phyloP scores from a whole-genome alignment of 2,888 invertebrate genomes.

The Griposia aprilina region DNA sequence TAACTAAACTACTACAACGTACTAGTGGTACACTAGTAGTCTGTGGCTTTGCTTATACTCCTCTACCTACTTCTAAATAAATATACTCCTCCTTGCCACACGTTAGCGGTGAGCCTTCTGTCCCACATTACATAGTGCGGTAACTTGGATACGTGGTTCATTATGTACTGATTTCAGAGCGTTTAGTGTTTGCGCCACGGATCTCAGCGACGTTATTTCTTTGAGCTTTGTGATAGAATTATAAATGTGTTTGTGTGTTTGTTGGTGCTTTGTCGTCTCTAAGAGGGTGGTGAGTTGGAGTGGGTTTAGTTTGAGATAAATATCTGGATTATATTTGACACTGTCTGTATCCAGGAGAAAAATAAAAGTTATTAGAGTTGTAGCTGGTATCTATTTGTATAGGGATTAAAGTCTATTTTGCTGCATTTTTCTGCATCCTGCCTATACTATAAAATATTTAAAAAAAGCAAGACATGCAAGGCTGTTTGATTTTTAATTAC shows the following conservation, averaged over 20 bases:
- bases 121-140: slow-evolving; percentile 48
- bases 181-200: slow-evolving; percentile 75
- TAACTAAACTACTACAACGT: background rate
- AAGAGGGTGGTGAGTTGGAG: slow-evolving; percentile 30
- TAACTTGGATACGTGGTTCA: slow-evolving; percentile 80
- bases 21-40: no score
- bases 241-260: slow-evolving; percentile 57
- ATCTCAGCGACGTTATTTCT: slow-evolving; percentile 56
- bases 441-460: background rate
- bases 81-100: background rate
- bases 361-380: background rate
- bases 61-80: background rate
- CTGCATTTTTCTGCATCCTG: background rate
- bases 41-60: background rate
- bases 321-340: slow-evolving; percentile 6
- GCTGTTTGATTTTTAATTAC: background rate
- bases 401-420: background rate
- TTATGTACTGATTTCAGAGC: slow-evolving; percentile 85
- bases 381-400: no score
- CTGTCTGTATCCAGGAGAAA: background rate
- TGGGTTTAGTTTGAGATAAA: slow-evolving; percentile 20
- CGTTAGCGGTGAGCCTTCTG: slow-evolving; percentile 38
- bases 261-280: slow-evolving; percentile 25
- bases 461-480: no score
- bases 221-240: slow-evolving; percentile 61